Conservation (phyloP, 2,113 vertebrate species). For the Neotragus pygmaeus region DNA sequence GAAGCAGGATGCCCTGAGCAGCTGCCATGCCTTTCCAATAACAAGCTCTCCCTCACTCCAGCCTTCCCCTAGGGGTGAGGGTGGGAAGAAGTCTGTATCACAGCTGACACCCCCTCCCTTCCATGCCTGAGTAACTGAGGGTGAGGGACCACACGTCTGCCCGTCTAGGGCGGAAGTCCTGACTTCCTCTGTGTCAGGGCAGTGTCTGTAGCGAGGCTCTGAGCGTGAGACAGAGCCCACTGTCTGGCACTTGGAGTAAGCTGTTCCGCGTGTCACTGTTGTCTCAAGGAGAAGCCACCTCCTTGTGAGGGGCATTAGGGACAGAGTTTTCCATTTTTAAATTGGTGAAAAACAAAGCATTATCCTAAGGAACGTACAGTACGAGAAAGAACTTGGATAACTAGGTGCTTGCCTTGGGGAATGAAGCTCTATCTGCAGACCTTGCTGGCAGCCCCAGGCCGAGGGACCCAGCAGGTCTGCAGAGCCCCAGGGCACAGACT, state of each 20-base stretch:
- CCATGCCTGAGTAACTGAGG: neutral
- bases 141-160: neutral
- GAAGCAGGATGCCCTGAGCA: neutral
- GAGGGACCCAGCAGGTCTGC: neutral
- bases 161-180: neutral
- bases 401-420: neutral
- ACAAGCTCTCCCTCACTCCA: neutral
- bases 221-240: neutral
- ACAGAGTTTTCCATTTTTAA: neutral
- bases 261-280: neutral
- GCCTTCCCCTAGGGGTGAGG: neutral
- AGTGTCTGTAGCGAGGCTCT: neutral
- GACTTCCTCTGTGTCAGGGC: neutral
- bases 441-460: neutral
- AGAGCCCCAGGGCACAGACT: neutral
- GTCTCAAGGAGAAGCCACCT: neutral
- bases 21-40: neutral
- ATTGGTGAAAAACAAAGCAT: neutral
- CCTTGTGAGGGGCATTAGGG: neutral
- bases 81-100: neutral
- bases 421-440: neutral
- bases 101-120: neutral
- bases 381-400: neutral
- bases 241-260: neutral
- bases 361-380: neutral